These are phyloP conservation scores for Trididemnum miniatum DNA, from an alignment of 23 tunicate genomes.

Conservation along the genomic window DNA sequence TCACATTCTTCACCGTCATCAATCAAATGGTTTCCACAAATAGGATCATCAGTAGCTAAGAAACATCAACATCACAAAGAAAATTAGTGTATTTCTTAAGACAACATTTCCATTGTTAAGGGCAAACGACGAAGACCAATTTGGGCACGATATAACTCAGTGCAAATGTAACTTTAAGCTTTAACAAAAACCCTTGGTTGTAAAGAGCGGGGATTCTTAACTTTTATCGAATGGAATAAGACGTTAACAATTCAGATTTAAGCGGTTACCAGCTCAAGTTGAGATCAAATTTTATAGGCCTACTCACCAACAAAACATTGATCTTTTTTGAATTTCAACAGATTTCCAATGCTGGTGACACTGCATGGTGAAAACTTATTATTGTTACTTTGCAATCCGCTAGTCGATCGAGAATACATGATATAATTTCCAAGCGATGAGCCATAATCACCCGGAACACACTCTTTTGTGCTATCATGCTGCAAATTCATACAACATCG, in stretches of 20 bases:
- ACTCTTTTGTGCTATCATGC: constrained; percentile 70
- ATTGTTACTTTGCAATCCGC: constrained; percentile 73
- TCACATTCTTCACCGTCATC: constrained; percentile 97
- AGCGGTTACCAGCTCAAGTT: no score
- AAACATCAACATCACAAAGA: no score
- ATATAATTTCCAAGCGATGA: constrained; percentile 70
- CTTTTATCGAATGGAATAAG: no score
- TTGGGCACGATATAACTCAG: no score
- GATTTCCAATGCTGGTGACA: constrained; percentile 60
- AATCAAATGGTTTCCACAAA: constrained; percentile 85
- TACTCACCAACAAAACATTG: constrained; percentile 79
- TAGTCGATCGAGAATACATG: constrained; percentile 91
- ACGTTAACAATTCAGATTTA: no score
- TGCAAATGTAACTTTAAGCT: no score
- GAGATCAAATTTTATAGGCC: no score
- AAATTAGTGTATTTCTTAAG: no score
- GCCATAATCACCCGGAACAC: constrained; percentile 82
- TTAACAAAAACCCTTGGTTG: no score
- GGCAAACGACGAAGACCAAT: no score
- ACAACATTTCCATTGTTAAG: no score
- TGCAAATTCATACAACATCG: not conserved
- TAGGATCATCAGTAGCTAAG: constrained; percentile 64
- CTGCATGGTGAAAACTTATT: constrained; percentile 76
- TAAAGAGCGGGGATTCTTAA: no score
- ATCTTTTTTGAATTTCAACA: constrained; percentile 65